Conservation (phyloP, 2,797 vertebrate genomes). For the Poeciliopsis gracilis region DNA sequence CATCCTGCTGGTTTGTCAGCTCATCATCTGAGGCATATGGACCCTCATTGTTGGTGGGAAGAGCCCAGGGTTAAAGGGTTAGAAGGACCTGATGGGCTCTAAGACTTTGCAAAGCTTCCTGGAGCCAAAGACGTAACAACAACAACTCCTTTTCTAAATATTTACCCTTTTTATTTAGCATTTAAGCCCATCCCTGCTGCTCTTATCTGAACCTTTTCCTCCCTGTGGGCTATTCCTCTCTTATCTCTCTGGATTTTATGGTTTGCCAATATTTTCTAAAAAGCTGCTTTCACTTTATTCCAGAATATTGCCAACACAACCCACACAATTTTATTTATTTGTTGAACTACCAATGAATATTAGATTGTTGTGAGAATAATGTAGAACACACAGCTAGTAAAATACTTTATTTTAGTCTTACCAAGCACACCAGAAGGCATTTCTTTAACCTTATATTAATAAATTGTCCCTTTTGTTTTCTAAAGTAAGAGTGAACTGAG, state of each 20-base stretch:
- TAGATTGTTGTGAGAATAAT: background rate
- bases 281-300: background rate
- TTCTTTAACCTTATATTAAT: background rate
- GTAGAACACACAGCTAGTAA: background rate
- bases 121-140: conserved; percentile 18
- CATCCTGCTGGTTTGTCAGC: conserved; percentile 30
- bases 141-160: conserved; percentile 31
- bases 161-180: conserved; percentile 30
- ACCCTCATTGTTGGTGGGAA: conserved; percentile 20
- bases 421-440: background rate
- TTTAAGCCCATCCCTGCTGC: background rate
- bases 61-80: background rate
- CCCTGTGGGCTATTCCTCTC: background rate
- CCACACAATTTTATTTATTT: background rate
- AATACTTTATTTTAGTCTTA: background rate
- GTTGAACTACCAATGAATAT: background rate
- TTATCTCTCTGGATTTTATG: background rate
- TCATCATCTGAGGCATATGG: conserved; percentile 20
- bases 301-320: background rate
- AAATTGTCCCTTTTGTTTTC: background rate
- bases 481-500: background rate
- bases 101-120: conserved; percentile 19
- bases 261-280: conserved; percentile 5
- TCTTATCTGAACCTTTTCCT: background rate
- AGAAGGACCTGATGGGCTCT: conserved; percentile 16